Evolutionary conservation across 2,797 vertebrate genomes (phyloP), one percentile per base, ranked within the genome.

Genomic region (Pempheris klunzingeri): DNA sequence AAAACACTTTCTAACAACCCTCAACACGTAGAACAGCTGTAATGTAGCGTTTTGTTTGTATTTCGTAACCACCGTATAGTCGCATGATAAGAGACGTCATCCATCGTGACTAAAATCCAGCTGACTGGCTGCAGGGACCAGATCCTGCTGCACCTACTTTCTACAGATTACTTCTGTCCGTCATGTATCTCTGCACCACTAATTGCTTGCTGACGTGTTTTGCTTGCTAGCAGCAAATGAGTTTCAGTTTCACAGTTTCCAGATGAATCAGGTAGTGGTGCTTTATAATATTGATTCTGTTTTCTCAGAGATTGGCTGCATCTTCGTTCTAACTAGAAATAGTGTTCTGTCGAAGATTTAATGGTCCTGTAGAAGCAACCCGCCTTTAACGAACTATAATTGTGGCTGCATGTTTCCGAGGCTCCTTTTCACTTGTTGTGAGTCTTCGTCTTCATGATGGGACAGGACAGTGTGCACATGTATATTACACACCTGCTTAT

Each of bases 121-220:
- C 32, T 54, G 7, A 54, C 22, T 13, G 17, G 5, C 24, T 15
- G 18, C 15, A 71, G 67, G 28, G 32, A 60, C 26, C 65, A 32
- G 30, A 44, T 77, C 54, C 52, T 28, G 30, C 53, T 34, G 49
- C 61, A 77, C 41, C 38, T 47, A 7, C 46, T 81, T 75, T 32
- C 10, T 41, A 32, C 39, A 32, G 41, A 55, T 38, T 14, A 50
- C 38, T 18, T 41, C 18, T 57, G 58, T 71, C 63, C 18, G 47
- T 41, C 28, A 18, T n/a, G 26, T 70, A 77, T 60, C 46, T 74
- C 61, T 74, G 70, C 50, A 73, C 49, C 14, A 22, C 24, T 60
- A 65, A 74, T 32, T 72, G 28, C 41, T 64, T 69, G 32, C 14
- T 70, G 44, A 69, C 28, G 57, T 46, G 2, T 34, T 80, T 65